Percentiles rank a stretch among this genome's conserved stretches.
These are phyloP conservation scores for Epinephelus moara DNA, from an alignment of 2,113 vertebrate genomes.

Conservation along the genomic window DNA sequence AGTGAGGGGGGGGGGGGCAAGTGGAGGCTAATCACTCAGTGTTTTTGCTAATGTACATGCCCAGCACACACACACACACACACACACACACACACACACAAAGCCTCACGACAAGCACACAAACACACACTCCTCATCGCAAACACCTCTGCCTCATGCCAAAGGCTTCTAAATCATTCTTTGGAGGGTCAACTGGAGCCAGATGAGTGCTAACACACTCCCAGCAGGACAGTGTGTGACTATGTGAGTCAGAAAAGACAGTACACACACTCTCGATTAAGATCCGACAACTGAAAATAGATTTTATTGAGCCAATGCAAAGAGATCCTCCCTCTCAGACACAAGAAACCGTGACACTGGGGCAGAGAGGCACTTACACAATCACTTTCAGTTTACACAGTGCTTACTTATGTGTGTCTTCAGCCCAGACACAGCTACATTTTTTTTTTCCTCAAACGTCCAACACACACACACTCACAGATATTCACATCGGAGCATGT, in stretches of 20 bases:
- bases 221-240: not conserved
- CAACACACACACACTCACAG: conserved; percentile 56
- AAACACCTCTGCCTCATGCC: conserved; percentile 49
- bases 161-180: conserved; percentile 19
- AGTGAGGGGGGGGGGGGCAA: not conserved
- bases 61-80: conserved; percentile 43
- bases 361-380: conserved; percentile 81
- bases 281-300: conserved; percentile 54
- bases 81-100: not conserved
- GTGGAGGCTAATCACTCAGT: conserved; percentile 44
- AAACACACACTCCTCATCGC: conserved; percentile 13
- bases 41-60: conserved; percentile 75
- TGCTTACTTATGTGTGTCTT: conserved; percentile 51
- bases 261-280: conserved; percentile 57
- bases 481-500: conserved; percentile 66
- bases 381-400: conserved; percentile 62
- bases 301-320: conserved; percentile 72
- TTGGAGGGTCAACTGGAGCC: conserved; percentile 15
- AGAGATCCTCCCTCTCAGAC: conserved; percentile 43
- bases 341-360: conserved; percentile 46
- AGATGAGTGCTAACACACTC: not conserved
- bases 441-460: conserved; percentile 33
- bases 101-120: conserved; percentile 11
- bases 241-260: conserved; percentile 25
- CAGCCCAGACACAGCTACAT: conserved; percentile 68